phyloP scores from a whole-genome alignment of 2,888 invertebrate species.

The Sipha maydis region DNA sequence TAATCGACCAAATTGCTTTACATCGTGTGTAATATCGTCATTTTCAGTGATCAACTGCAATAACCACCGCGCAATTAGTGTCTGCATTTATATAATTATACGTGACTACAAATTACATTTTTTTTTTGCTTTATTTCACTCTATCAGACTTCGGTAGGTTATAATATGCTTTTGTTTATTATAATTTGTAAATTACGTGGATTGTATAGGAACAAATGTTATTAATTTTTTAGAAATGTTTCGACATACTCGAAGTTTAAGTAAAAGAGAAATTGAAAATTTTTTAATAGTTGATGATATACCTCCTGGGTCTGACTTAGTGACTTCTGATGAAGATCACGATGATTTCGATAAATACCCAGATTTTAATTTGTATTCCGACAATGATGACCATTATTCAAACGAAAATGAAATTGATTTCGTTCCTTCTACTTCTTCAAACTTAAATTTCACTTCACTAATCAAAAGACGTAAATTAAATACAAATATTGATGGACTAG shows the following conservation, averaged over 20 bases:
- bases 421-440: too few species aligned
- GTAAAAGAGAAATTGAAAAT: constrained; percentile 15
- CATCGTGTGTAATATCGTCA: constrained; percentile 11
- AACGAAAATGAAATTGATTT: too few species aligned
- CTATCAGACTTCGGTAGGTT: neutral
- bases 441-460: too few species aligned
- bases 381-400: too few species aligned
- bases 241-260: neutral
- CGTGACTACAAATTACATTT: neutral
- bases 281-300: too few species aligned
- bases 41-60: constrained; percentile 2
- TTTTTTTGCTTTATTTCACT: neutral
- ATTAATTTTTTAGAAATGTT: constrained; percentile 17
- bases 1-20: neutral
- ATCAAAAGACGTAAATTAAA: too few species aligned
- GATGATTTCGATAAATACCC: too few species aligned
- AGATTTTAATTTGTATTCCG: too few species aligned
- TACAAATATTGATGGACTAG: too few species aligned
- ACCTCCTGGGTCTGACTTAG: too few species aligned
- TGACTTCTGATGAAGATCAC: too few species aligned
- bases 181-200: constrained; percentile 15
- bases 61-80: neutral
- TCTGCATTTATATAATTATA: constrained; percentile 3
- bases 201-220: constrained; percentile 11
- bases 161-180: neutral